Evolutionary conservation across 1,140 invertebrate genomes (phyloP), one percentile per base, ranked within the genome.

Genomic region (Drosophila biarmipes): DNA sequence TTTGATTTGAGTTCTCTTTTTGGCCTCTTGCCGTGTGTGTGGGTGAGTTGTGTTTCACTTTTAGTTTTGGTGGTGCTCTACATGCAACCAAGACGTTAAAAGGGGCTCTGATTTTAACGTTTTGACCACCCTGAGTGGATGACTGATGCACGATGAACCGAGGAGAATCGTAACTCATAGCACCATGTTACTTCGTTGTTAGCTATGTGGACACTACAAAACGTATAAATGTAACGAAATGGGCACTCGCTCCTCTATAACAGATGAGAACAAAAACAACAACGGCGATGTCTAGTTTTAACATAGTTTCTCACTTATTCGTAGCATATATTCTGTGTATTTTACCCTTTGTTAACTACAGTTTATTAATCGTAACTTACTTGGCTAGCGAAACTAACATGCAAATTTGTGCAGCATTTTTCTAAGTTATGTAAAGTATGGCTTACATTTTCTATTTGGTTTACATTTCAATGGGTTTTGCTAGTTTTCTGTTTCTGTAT

Each of bases 151-250:
- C 40, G 55, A 73, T 63, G 55, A 73, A 67, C 35, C 55, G 37
- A 45, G 67, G 63, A 17, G 63, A 68, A 84, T 69, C 49, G 72
- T 89, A 89, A 89, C 84, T 89, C 84, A 89, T 89, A 89, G 84
- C 84, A 89, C 84, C 84, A 89, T 89, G 71, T 84, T 90, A 89
- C 84, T 89, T 89, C 84, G 84, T 89, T 89, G 84, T 89, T 90
- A 84, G 82, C 80, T 59, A 78, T 74, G 59, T 66, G 58, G 40
- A 74, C 15, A 68, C 63, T 52, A 55, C 46, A 52, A 71, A 19
- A 15, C 37, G 11, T 68, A 59, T 43, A 53, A 58, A 38, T 55
- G 69, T 55, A 74, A 78, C 31, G 21, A 40, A 80, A 77, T 19
- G 53, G 42, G 46, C 51, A 46, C 56, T 40, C 17, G 17, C 52